Percentiles rank a stretch among this genome's conserved stretches.
phyloP scores from a whole-genome alignment of 1,140 invertebrate genomes.

The Mesaphorura yosii region DNA sequence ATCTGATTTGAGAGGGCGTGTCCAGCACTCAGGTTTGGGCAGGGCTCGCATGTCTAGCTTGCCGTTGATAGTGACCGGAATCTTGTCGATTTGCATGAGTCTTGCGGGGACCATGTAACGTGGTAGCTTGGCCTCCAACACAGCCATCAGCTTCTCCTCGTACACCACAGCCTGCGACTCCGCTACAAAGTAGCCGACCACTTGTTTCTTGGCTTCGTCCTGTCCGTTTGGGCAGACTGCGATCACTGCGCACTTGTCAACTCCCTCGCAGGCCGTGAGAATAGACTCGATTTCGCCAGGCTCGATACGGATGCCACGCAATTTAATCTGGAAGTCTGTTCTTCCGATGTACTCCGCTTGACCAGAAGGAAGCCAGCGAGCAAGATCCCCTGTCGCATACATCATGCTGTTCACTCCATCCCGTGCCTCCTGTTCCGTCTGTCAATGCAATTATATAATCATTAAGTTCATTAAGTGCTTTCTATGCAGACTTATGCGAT shows the following conservation, averaged over 20 bases:
- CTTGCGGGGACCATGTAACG: conserved; percentile 13
- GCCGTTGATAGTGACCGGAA: conserved; percentile 14
- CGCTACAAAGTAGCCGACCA: conserved; percentile 1
- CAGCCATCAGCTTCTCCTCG: neutral
- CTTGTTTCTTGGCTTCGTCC: neutral
- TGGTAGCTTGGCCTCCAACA: conserved; percentile 7
- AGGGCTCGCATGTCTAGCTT: conserved; percentile 10
- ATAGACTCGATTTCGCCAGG: conserved; percentile 7
- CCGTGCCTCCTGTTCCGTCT: neutral
- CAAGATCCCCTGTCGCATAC: neutral
- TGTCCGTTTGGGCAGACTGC: neutral
- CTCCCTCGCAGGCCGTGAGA: neutral
- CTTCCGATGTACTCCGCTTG: conserved; percentile 10
- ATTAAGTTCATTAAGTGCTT: no score
- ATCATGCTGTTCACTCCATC: no score
- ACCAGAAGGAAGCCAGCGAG: neutral
- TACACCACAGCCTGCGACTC: neutral
- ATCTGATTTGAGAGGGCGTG: neutral
- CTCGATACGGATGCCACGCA: conserved; percentile 12
- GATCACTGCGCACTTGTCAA: neutral
- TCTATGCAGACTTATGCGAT: neutral
- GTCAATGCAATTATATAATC: neutral
- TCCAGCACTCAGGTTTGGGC: neutral
- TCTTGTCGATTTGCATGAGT: neutral
- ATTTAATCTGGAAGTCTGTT: conserved; percentile 4